phyloP scores from a whole-genome alignment of 2,113 vertebrate species.

The Crotalus horridus region DNA sequence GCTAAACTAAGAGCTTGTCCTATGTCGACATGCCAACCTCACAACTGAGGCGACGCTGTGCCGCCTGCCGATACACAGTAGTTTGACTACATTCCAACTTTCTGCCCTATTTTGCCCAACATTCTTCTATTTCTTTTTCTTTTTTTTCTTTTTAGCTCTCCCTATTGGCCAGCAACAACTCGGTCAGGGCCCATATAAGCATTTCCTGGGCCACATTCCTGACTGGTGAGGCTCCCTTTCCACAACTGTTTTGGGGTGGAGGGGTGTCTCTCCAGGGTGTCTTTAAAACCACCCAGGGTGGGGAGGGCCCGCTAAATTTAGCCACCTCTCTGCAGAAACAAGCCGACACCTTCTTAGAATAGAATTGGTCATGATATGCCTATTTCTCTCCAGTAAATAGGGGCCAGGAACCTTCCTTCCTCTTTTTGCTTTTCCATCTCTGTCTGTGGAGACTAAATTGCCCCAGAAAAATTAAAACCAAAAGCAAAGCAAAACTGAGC shows the following conservation, averaged over 20 bases:
- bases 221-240: slow-evolving; percentile 61
- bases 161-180: slow-evolving; percentile 54
- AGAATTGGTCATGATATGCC: slow-evolving; percentile 48
- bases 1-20: accelerated
- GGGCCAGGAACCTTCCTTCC: slow-evolving; percentile 6
- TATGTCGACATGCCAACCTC: slow-evolving; percentile 27
- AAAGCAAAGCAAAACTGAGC: neutral
- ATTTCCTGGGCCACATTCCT: slow-evolving; percentile 72
- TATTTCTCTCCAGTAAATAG: slow-evolving; percentile 38
- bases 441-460: neutral
- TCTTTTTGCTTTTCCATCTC: neutral
- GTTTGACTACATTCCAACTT: slow-evolving; percentile 50
- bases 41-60: neutral
- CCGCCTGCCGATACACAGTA: slow-evolving; percentile 33
- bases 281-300: slow-evolving; percentile 62
- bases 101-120: slow-evolving; percentile 16
- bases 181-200: neutral
- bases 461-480: neutral
- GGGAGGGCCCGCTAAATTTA: slow-evolving; percentile 68
- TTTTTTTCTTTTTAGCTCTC: accelerated
- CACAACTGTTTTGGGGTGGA: slow-evolving; percentile 19
- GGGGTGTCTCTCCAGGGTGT: slow-evolving; percentile 47
- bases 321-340: slow-evolving; percentile 34
- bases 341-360: slow-evolving; percentile 71
- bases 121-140: neutral